Evolutionary conservation across 2,888 invertebrate genomes (phyloP).

Genomic region (Molanna angustata): DNA sequence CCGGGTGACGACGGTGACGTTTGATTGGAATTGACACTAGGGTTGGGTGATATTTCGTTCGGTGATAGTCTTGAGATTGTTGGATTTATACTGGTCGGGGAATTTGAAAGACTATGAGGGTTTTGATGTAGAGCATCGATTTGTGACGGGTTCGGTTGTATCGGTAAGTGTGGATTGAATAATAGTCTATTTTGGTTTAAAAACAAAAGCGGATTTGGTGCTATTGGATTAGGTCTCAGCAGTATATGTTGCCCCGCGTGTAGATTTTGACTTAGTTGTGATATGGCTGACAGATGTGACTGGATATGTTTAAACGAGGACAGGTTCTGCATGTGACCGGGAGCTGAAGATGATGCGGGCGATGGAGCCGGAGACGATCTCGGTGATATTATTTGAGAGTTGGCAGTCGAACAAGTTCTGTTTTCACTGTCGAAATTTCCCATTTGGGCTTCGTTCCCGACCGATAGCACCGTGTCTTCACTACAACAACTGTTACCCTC

Average conservation of each 20-base stretch:
- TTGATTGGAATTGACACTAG: slow-evolving; percentile 18
- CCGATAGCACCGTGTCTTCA: slow-evolving; percentile 78
- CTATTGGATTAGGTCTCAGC: slow-evolving; percentile 49
- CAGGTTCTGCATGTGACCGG: slow-evolving; percentile 40
- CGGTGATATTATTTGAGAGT: slow-evolving; percentile 33
- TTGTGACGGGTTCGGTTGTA: slow-evolving; percentile 41
- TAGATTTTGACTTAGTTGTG: slow-evolving; percentile 58
- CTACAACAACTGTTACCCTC: slow-evolving; percentile 66
- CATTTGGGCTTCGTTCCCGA: slow-evolving; percentile 71
- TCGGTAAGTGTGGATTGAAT: slow-evolving; percentile 42
- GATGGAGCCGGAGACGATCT: slow-evolving; percentile 35
- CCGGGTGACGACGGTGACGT: slow-evolving; percentile 28
- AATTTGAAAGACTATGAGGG: slow-evolving; percentile 28
- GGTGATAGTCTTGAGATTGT: slow-evolving; percentile 35
- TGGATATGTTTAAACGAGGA: slow-evolving; percentile 65
- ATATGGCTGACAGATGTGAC: slow-evolving; percentile 65
- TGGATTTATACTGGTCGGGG: slow-evolving; percentile 39
- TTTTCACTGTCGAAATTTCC: slow-evolving; percentile 39
- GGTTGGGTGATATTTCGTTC: slow-evolving; percentile 27
- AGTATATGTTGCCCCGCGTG: slow-evolving; percentile 48
- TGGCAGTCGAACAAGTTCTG: slow-evolving; percentile 28
- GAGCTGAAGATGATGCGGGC: slow-evolving; percentile 31
- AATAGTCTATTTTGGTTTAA: slow-evolving; percentile 47
- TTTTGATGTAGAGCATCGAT: slow-evolving; percentile 29
- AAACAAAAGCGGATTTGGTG: slow-evolving; percentile 53